Evolutionary conservation across 2,113 vertebrate genomes (phyloP).

Genomic region (Carassius carassius): DNA sequence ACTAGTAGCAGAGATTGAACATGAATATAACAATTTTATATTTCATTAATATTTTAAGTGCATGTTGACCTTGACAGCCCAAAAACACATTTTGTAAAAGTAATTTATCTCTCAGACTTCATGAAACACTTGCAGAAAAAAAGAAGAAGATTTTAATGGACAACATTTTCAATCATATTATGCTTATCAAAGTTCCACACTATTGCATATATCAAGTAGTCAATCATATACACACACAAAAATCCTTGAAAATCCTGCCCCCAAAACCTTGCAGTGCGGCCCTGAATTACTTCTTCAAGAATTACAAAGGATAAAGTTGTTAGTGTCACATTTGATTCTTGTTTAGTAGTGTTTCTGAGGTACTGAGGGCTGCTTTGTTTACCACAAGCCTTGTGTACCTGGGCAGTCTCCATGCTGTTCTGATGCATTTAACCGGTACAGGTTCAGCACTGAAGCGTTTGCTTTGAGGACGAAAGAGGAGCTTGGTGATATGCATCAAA

Average conservation of each 20-base stretch:
- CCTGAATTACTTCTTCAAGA: constrained; percentile 7
- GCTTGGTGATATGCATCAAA: constrained; percentile 86
- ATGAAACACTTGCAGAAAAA: no score
- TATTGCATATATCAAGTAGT: neutral
- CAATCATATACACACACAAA: neutral
- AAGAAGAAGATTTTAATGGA: no score
- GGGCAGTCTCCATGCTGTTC: constrained; percentile 2
- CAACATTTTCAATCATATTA: no score
- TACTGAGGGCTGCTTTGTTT: constrained; percentile 19
- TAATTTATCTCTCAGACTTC: neutral
- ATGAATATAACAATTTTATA: neutral
- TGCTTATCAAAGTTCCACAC: neutral
- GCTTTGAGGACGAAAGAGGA: constrained; percentile 82
- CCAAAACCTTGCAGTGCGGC: neutral
- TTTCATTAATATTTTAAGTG: neutral
- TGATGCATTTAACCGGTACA: constrained; percentile 21
- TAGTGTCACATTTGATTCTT: neutral
- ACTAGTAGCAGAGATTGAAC: neutral
- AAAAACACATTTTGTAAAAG: neutral
- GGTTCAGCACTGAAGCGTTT: constrained; percentile 23
- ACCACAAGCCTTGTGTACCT: neutral
- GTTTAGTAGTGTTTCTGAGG: constrained; percentile 21
- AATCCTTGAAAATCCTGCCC: neutral
- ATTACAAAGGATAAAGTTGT: constrained; percentile 27
- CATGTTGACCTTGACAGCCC: neutral